Conservation (phyloP, 2,113 vertebrate species). For the Chaetops frenatus region DNA sequence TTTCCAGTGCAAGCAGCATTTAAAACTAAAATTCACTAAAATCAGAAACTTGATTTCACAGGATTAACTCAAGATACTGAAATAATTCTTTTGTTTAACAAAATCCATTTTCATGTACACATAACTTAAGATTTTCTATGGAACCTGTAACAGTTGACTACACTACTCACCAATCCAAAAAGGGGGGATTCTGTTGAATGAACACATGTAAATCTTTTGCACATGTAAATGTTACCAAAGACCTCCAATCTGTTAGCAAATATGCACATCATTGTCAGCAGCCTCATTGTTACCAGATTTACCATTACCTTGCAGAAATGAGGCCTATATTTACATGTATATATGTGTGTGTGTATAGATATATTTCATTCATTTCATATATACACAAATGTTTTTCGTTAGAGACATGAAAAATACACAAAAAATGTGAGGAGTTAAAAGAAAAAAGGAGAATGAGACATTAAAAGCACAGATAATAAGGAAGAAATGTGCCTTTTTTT, state of each 20-base stretch:
- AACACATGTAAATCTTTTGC: not conserved
- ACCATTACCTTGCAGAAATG: not conserved
- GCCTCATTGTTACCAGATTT: not conserved
- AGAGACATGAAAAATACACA: not conserved
- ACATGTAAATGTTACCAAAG: not conserved
- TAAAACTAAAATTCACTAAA: not conserved
- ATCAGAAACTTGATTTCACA: not conserved
- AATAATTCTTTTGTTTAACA: not conserved
- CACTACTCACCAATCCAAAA: not conserved
- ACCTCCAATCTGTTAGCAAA: not conserved
- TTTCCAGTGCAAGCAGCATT: not conserved
- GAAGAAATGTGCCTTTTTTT: not conserved
- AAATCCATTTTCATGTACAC: not conserved
- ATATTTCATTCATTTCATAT: not conserved
- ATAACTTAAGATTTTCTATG: not conserved
- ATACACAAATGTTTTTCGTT: not conserved
- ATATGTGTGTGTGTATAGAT: accelerated
- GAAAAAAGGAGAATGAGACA: not conserved
- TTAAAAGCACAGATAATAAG: not conserved
- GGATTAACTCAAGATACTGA: not conserved
- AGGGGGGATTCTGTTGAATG: not conserved
- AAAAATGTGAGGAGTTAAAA: not conserved
- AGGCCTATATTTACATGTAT: not conserved
- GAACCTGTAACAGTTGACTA: not conserved
- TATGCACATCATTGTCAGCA: not conserved